Base-by-base conservation (phyloP, 2,113 vertebrate species). In the Lampris incognitus region DNA sequence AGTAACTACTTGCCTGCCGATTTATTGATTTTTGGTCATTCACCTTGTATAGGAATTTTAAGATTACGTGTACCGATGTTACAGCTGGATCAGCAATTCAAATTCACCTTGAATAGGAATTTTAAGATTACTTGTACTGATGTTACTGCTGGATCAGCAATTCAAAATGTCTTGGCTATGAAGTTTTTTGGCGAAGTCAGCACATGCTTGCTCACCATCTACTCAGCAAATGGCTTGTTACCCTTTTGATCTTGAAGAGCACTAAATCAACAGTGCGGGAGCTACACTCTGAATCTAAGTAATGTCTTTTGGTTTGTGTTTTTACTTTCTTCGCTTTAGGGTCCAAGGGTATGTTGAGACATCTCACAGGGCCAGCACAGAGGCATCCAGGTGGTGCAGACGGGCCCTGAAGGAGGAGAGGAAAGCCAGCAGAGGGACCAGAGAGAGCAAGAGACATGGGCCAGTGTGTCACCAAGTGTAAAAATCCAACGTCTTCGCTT, bases 391-490 rank as follows among this genome's bases (percentile, higher is more conserved):
- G 92, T 88, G 91, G 76, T 94, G 95, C 93, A 85, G 90, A 94
- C 94, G 92, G 58, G 62, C 90, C 93, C 75, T 95, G 92, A 91
- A 93, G 93, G 92, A 85, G 88, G 81, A 87, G 81, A 74, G 94
- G 93, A 90, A 60, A 74, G 88, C 77, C 72, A 46, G 81, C 79
- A 66, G 11, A 78, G 89, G 83, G 87, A 91, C 85, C 85, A 83
- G 85, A 67, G 54, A 84, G 85, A 69, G 24, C 24, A 24, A 24
- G 85, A 92, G 92, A 91, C 96, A 99, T 99, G 98, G 98, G 98
- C 95, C 98, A 99, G 97, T 99, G 98, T 70, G 97, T 99, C 96
- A 99, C 96, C 36, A 99, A 99, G 94, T 99, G 98, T 92, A 99
- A 98, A 91, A 99, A 99, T 86, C 98, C 98, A 55, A 96, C 98